Conservation (phyloP, 2,888 invertebrate genomes). For the Fragum sueziense region DNA sequence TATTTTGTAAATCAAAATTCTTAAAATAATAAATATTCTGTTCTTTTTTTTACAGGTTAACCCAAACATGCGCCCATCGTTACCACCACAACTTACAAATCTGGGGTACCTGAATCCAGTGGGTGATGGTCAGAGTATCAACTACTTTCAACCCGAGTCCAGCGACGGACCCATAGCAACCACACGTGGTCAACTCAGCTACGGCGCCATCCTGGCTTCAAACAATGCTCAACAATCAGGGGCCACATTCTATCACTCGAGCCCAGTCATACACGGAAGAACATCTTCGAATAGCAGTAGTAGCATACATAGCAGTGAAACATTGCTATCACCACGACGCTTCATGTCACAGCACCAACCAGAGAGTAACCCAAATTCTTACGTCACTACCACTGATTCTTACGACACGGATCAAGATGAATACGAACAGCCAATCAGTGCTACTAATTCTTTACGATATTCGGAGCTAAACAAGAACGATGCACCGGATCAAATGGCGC, state of each 20-base stretch:
- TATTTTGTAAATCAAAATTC: no score
- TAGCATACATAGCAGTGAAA: constrained; percentile 20
- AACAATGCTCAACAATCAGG: constrained; percentile 19
- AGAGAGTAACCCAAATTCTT: constrained; percentile 23
- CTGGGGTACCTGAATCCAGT: constrained; percentile 46
- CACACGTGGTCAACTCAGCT: constrained; percentile 53
- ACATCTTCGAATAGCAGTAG: neutral
- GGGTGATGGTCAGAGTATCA: constrained; percentile 22
- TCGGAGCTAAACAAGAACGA: constrained; percentile 19
- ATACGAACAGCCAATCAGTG: constrained; percentile 53
- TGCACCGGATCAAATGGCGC: constrained; percentile 18
- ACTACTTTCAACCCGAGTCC: constrained; percentile 32
- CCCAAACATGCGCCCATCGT: constrained; percentile 46
- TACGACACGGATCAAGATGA: constrained; percentile 37
- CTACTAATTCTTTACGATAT: constrained; percentile 39
- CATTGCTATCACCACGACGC: constrained; percentile 21
- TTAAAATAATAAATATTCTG: no score
- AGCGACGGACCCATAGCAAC: constrained; percentile 31
- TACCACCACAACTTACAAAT: constrained; percentile 38
- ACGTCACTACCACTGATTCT: constrained; percentile 22
- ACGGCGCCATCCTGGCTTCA: constrained; percentile 57
- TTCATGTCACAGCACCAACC: constrained; percentile 11
- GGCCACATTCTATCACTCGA: constrained; percentile 10
- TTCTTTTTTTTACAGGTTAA: constrained; percentile 42
- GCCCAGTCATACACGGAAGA: neutral